phyloP scores from a whole-genome alignment of 2,888 invertebrate genomes.

The Heteromurus nitidus region DNA sequence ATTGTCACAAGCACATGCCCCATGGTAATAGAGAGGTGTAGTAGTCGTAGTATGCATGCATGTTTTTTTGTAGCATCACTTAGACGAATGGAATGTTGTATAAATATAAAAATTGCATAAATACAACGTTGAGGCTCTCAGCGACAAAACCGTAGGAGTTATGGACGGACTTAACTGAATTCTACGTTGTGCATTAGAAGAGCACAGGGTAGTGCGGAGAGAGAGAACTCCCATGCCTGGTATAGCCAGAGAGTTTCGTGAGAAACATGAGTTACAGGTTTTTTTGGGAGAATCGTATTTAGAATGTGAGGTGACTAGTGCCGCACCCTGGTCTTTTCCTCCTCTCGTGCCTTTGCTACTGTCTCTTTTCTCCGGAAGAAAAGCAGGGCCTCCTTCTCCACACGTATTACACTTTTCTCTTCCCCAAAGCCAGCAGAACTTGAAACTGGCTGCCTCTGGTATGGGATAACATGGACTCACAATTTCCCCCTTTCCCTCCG shows the following conservation, averaged over 20 bases:
- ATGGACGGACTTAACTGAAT: constrained; percentile 4
- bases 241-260: not conserved
- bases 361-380: constrained; percentile 15
- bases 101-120: constrained; percentile 30
- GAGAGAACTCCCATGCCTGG: not conserved
- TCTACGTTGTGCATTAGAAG: not conserved
- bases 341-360: constrained; percentile 28
- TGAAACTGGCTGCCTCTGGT: too few relatives aligned
- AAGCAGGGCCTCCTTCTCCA: too few relatives aligned
- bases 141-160: constrained; percentile 25
- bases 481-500: too few relatives aligned
- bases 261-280: constrained; percentile 29
- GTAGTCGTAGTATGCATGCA: not conserved
- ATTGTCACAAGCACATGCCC: not conserved
- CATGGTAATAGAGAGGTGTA: not conserved
- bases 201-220: not conserved
- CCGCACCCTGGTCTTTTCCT: constrained; percentile 49
- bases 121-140: constrained; percentile 27
- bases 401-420: too few relatives aligned
- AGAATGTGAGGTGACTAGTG: constrained; percentile 22
- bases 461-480: too few relatives aligned
- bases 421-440: too few relatives aligned
- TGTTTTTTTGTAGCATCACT: constrained; percentile 4
- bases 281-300: constrained; percentile 23
- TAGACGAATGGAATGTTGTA: constrained; percentile 21